Conservation (phyloP, 2,113 vertebrate species). For the Lamprologus ornatipinnis region DNA sequence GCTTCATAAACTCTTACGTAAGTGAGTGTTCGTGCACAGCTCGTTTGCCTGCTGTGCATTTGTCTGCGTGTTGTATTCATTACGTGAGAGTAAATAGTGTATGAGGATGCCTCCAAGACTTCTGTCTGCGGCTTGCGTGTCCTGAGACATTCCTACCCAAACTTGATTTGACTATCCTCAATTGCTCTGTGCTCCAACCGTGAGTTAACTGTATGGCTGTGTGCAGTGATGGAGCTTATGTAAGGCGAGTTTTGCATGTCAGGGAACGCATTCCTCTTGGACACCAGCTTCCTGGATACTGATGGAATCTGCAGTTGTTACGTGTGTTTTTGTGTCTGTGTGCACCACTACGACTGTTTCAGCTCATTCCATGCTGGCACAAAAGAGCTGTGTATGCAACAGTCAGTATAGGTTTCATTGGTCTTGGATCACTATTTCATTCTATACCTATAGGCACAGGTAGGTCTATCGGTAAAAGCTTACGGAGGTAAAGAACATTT, state of each 20-base stretch:
- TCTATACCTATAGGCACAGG: not conserved
- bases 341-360: not conserved
- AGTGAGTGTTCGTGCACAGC: not conserved
- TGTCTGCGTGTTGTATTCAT: not conserved
- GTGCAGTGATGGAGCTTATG: slow-evolving; percentile 31
- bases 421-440: not conserved
- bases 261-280: slow-evolving; percentile 35
- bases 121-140: not conserved
- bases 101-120: not conserved
- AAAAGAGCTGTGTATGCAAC: not conserved
- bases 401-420: not conserved
- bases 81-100: not conserved
- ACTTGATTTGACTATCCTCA: not conserved
- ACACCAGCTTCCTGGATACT: slow-evolving; percentile 53
- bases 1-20: slow-evolving; percentile 45
- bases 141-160: not conserved
- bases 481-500: not conserved
- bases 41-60: not conserved
- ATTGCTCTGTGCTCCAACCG: not conserved
- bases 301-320: slow-evolving; percentile 48
- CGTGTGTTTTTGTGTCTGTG: not conserved
- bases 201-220: not conserved
- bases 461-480: not conserved
- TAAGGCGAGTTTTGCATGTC: slow-evolving; percentile 42
- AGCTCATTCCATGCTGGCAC: slow-evolving; percentile 2